Percentiles rank a stretch among this genome's conserved stretches.
Conservation (phyloP, 2,888 invertebrate genomes). For the Agrotis ipsilon region DNA sequence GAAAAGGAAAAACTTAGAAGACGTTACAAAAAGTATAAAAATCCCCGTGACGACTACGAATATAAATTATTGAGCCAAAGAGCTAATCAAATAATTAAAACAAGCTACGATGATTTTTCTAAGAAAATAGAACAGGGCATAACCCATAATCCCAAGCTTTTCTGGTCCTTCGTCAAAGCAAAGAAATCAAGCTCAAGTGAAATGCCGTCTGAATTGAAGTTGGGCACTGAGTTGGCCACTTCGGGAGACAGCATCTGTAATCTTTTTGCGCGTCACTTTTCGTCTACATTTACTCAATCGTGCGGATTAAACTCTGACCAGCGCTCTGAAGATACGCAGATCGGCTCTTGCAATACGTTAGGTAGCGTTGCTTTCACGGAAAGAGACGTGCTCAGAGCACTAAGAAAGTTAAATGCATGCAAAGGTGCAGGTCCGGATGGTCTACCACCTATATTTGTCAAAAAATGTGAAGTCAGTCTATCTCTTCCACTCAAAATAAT, state of each 20-base stretch:
- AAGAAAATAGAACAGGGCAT: neutral
- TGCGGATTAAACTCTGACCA: neutral
- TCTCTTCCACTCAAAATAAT: neutral
- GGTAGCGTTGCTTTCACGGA: neutral
- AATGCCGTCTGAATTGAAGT: constrained; percentile 1
- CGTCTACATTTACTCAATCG: neutral
- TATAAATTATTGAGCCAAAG: neutral
- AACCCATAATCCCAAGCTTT: neutral
- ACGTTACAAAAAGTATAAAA: constrained; percentile 15
- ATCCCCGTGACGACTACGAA: constrained; percentile 6
- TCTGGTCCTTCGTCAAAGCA: constrained; percentile 3
- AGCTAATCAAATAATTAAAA: neutral
- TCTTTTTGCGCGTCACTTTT: constrained; percentile 6
- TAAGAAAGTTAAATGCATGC: neutral
- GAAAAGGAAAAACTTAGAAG: constrained; percentile 13
- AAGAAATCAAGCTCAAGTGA: neutral
- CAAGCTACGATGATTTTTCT: neutral
- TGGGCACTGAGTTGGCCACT: neutral
- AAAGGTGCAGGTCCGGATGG: neutral
- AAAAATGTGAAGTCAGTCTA: neutral
- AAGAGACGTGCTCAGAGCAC: constrained; percentile 2
- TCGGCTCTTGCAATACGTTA: neutral
- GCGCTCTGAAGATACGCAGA: neutral
- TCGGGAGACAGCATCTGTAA: neutral
- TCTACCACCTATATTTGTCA: constrained; percentile 4